Evolutionary conservation across 1,140 invertebrate species (phyloP), one percentile per base, ranked within the genome.

Genomic region (Philotrypesis tridentata): DNA sequence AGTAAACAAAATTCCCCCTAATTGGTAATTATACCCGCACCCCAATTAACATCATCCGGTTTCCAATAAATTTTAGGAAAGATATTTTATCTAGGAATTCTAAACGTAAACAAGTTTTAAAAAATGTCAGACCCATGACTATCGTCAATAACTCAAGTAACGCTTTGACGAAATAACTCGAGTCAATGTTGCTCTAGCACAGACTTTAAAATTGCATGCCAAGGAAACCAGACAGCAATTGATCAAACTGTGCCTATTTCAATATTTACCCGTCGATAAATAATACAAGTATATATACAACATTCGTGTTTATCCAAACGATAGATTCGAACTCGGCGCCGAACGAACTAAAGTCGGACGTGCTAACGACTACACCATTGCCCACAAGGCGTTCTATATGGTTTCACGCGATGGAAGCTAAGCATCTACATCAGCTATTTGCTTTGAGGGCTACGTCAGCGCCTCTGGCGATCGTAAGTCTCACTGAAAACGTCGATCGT

Each of bases 221-320:
- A 43, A 88, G 33, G 1, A 25, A 83, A 82, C 29, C 40, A 84
- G 73, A 83, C 85, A 84, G 83, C 83, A 85, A 84, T 87, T 83
- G 90, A 91, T 91, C 89, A 90, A 90, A 90, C 85, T 87, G 86
- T 91, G 90, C 90, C 71, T 76, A 31, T 55, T 43, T 55, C 48
- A 55, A 55, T 55, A 55, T 21, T 3, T 6, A 21, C 48, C 21
- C 21, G 48, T 55, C 48, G n/a, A n/a, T 55, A 55, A 55, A 55
- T 55, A 55, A 55, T n/a, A 55, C 7, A 43, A 43, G 12, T 17
- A n/a, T 55, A n/a, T 17, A 17, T n/a, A 55, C 21, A 14, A 17
- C 1, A 55, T 4, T 55, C 48, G 48, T 55, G 17, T n/a, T 55
- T n/a, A 55, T 7, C 48, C 48, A 6, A 14, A 17, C 6, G 5